phyloP scores from a whole-genome alignment of 2,797 vertebrate species.

The Danio albolineatus region DNA sequence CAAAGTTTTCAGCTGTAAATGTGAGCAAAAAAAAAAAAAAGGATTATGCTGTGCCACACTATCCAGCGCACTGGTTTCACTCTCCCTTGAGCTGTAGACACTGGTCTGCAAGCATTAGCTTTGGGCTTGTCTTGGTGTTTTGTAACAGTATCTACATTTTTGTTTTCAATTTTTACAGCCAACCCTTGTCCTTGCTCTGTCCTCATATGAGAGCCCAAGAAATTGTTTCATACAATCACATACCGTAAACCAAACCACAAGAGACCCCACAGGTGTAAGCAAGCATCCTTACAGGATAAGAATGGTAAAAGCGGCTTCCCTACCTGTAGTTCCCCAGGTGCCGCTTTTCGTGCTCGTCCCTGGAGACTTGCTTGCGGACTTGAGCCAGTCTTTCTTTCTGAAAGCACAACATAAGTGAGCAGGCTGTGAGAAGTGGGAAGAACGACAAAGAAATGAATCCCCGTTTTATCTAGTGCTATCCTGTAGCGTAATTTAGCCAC shows the following conservation, averaged over 20 bases:
- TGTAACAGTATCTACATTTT: background rate
- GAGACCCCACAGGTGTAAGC: constrained; percentile 66
- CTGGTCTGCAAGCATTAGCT: background rate
- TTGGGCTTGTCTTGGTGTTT: background rate
- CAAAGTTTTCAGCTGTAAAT: too few species aligned
- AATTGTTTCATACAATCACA: constrained; percentile 16
- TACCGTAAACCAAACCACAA: constrained; percentile 33
- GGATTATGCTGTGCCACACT: too few species aligned
- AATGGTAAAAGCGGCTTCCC: constrained; percentile 60
- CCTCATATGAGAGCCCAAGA: constrained; percentile 17
- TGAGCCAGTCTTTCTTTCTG: constrained; percentile 96
- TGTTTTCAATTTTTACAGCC: background rate
- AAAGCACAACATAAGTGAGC: constrained; percentile 66
- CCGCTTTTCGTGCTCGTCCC: constrained; percentile 94
- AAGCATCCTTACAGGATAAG: constrained; percentile 48
- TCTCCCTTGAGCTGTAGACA: too few species aligned
- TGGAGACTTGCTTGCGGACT: constrained; percentile 94
- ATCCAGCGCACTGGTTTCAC: too few species aligned
- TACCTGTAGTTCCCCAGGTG: constrained; percentile 99
- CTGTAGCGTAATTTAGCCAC: constrained; percentile 16
- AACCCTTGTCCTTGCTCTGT: constrained; percentile 35
- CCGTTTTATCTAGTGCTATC: constrained; percentile 17
- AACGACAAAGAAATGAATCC: background rate
- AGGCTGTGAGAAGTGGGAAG: constrained; percentile 37
- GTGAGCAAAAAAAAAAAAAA: too few species aligned